Base-by-base conservation (phyloP, 2,113 vertebrate genomes). In the Myrmophylax atrothorax region DNA sequence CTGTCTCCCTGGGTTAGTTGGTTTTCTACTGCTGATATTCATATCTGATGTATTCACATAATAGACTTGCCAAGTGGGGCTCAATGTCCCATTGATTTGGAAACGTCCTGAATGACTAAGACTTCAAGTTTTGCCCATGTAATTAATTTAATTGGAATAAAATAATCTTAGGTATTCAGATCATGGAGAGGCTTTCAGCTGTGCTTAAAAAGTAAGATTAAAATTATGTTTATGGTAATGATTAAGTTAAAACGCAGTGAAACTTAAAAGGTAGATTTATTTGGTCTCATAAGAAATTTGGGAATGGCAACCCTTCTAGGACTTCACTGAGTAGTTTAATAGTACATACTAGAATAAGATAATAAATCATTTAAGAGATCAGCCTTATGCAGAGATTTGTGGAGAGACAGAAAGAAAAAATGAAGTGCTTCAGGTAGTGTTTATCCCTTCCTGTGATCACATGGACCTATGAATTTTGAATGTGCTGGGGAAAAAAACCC, bases 131-230 rank as follows among this genome's bases (percentile, higher is more conserved):
- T 94, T 92, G 52, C n/a, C 77, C 37, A 9, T 42, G 37, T 58
- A 81, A 96, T 80, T 94, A 78, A 84, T 84, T 85, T 92, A 94
- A 92, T 28, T 89, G 49, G 69, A 89, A 93, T 89, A 14, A 90
- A 87, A 84, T 80, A 78, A 46, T 92, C 62, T 50, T 50, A 66
- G 9, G 73, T 74, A 75, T 62, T 89, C 46, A 87, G 5, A 91
- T 77, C 23, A 87, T 5, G 38, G 22, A 84, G 38, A 82, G 17
- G 35, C 40, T 75, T 87, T 37, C 15, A 33, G 29, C 26, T 55
- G 14, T 24, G 79, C 47, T 56, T 94, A 38, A 83, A 93, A 91
- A 66, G 59, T 28, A 91, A 84, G 46, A 80, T 40, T 68, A 85
- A 85, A 83, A 58, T 49, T 0, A 60, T 66, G 18, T 74, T 90